These are phyloP conservation scores for Boulengeromyrus knoepffleri DNA, from an alignment of 2,113 vertebrate genomes.

Conservation along the genomic window DNA sequence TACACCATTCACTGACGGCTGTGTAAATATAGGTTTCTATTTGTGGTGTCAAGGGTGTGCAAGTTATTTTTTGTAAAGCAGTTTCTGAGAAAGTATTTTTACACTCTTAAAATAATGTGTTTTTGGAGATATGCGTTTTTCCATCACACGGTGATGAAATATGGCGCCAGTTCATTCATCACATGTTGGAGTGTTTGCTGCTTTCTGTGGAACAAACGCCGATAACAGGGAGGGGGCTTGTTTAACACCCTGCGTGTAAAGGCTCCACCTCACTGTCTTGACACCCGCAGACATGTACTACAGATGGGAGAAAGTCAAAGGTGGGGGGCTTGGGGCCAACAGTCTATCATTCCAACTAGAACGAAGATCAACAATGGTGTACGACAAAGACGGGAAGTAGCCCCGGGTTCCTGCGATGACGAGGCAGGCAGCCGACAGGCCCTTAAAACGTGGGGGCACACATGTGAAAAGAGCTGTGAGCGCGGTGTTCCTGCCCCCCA, in stretches of 20 bases:
- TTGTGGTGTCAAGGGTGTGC: not conserved
- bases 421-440: not conserved
- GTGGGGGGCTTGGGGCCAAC: not conserved
- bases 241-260: not conserved
- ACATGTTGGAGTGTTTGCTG: not conserved
- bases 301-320: not conserved
- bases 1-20: not conserved
- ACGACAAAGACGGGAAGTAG: conserved; percentile 54
- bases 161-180: not conserved
- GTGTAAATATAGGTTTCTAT: not conserved
- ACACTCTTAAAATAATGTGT: not conserved
- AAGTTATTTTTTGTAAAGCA: not conserved
- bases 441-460: not conserved
- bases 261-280: not conserved
- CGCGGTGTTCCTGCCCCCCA: not conserved
- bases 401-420: conserved; percentile 19
- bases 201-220: not conserved
- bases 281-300: not conserved
- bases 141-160: not conserved
- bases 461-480: not conserved
- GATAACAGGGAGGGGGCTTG: not conserved
- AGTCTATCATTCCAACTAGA: conserved; percentile 34
- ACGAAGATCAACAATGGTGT: conserved; percentile 37
- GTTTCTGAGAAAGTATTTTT: not conserved
- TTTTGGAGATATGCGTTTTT: not conserved